phyloP scores from a whole-genome alignment of 2,797 vertebrate species.

The Cirrhinus mrigala region DNA sequence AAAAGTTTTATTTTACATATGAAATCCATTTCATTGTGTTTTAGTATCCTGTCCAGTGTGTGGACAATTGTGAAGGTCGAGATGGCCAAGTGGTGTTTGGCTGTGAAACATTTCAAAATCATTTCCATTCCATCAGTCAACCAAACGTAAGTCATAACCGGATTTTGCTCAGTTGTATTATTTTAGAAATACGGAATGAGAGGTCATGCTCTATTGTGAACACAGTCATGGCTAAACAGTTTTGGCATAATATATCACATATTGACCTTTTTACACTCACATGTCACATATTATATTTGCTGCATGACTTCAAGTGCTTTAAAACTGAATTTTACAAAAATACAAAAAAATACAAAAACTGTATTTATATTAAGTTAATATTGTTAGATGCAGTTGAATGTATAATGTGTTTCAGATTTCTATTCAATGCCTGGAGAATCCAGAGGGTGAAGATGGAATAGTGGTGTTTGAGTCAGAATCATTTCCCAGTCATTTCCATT shows the following conservation, averaged over 20 bases:
- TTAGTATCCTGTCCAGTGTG: slow-evolving; percentile 23
- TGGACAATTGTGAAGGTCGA: not conserved
- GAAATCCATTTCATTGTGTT: not conserved
- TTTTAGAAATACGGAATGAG: not conserved
- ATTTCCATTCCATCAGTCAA: not conserved
- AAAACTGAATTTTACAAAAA: no score
- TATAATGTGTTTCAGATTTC: slow-evolving; percentile 3
- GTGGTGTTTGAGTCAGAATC: not conserved
- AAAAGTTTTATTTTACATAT: not conserved
- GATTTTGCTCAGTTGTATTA: not conserved
- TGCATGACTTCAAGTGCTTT: not conserved
- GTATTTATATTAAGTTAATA: not conserved
- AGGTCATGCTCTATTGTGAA: not conserved
- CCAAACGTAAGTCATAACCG: not conserved
- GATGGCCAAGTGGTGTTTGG: slow-evolving; percentile 1
- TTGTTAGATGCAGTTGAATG: not conserved
- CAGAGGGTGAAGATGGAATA: slow-evolving; percentile 7
- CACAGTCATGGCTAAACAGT: not conserved
- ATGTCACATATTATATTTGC: not conserved
- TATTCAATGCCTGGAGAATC: not conserved
- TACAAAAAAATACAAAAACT: no score
- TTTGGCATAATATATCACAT: not conserved
- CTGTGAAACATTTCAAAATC: not conserved
- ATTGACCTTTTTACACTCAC: not conserved
- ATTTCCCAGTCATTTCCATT: not conserved